Evolutionary conservation across 1,140 invertebrate species (phyloP).

Genomic region (Sitodiplosis mosellana): DNA sequence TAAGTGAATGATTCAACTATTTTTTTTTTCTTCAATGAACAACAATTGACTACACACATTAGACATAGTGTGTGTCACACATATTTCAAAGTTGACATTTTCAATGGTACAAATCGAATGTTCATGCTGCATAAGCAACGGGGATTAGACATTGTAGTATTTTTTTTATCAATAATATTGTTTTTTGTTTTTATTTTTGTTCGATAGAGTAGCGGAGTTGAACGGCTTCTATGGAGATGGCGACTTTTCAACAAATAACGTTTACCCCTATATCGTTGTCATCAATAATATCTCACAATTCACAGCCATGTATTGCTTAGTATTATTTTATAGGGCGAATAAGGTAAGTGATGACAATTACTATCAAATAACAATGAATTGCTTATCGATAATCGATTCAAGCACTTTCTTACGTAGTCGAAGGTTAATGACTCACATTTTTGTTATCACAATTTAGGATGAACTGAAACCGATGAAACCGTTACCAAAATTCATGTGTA

Average conservation of each 20-base stretch:
- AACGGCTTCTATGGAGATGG: slow-evolving; percentile 77
- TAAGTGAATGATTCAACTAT: no score
- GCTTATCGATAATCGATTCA: no score
- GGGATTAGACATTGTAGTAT: no score
- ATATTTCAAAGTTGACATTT: no score
- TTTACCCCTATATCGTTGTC: slow-evolving; percentile 79
- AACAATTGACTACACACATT: no score
- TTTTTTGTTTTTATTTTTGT: slow-evolving; percentile 11
- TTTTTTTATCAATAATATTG: background rate
- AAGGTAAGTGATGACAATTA: slow-evolving; percentile 21
- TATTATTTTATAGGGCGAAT: slow-evolving; percentile 84
- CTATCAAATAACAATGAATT: no score
- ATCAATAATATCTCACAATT: slow-evolving; percentile 92
- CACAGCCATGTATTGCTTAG: slow-evolving; percentile 89
- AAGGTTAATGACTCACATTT: no score
- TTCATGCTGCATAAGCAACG: no score
- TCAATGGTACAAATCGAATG: no score
- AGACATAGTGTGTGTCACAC: no score
- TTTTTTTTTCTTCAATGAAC: no score
- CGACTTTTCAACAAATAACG: slow-evolving; percentile 61
- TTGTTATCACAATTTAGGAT: slow-evolving; percentile 16
- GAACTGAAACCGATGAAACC: slow-evolving; percentile 84
- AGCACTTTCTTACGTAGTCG: no score
- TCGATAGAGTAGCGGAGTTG: slow-evolving; percentile 62
- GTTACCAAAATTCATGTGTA: slow-evolving; percentile 91